Percentiles rank a stretch among this genome's conserved stretches.
Evolutionary conservation across 2,888 invertebrate species (phyloP).

Genomic region (Perizoma affinitatum): DNA sequence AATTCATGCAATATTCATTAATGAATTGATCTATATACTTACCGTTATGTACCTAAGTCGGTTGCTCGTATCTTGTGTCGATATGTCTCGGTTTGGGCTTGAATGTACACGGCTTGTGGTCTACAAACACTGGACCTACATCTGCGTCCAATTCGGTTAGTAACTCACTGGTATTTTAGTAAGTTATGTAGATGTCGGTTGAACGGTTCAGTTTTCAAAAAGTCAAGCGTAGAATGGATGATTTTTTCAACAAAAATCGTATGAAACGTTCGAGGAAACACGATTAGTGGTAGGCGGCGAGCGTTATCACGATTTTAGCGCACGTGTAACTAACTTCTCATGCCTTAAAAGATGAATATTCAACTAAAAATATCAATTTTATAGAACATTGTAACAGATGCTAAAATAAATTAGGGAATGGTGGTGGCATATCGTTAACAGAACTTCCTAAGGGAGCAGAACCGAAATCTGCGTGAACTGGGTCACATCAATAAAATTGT

Average conservation of each 20-base stretch:
- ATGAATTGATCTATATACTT: conserved; percentile 2
- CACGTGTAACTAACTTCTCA: conserved; percentile 19
- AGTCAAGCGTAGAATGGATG: neutral
- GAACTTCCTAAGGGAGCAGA: too few species aligned
- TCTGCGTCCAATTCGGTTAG: neutral
- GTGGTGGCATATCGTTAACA: too few species aligned
- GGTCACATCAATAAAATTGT: too few species aligned
- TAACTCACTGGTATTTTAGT: neutral
- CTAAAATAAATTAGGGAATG: too few species aligned
- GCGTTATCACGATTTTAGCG: conserved; percentile 16
- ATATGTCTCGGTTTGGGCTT: neutral
- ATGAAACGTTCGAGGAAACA: conserved; percentile 7
- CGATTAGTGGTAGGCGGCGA: conserved; percentile 19
- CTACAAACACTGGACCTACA: neutral
- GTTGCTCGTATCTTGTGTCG: neutral
- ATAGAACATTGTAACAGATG: neutral
- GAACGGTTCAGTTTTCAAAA: neutral
- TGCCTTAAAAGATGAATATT: neutral
- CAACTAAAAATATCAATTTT: neutral
- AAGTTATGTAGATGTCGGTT: neutral
- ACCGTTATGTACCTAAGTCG: conserved; percentile 9
- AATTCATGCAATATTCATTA: too few species aligned
- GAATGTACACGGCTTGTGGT: neutral
- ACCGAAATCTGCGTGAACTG: too few species aligned
- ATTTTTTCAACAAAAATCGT: neutral